These are phyloP conservation scores for Apis laboriosa DNA, from an alignment of 1,140 invertebrate genomes.

Conservation along the genomic window DNA sequence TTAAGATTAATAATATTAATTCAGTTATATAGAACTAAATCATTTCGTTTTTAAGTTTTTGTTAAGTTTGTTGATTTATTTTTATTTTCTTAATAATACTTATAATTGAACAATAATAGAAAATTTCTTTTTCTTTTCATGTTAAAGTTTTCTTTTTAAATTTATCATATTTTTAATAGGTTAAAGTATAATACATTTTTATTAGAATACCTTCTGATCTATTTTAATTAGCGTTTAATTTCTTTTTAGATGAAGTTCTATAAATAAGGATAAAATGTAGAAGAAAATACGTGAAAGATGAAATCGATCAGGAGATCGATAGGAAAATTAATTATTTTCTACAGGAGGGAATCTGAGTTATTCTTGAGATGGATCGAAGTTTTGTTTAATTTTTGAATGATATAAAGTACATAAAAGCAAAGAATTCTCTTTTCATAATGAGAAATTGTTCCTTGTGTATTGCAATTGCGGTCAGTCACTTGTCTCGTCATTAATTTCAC, in stretches of 20 bases:
- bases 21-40: too few relatives aligned
- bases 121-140: not conserved
- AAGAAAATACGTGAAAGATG: not conserved
- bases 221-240: not conserved
- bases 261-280: not conserved
- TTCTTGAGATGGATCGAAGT: not conserved
- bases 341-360: not conserved
- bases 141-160: not conserved
- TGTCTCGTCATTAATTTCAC: constrained; percentile 33
- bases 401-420: not conserved
- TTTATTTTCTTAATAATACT: not conserved
- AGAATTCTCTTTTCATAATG: not conserved
- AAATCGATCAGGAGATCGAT: not conserved
- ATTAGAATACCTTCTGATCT: not conserved
- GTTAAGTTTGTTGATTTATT: not conserved
- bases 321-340: constrained; percentile 6
- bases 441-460: constrained; percentile 5
- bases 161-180: not conserved
- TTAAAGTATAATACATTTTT: constrained; percentile 3
- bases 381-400: constrained; percentile 9
- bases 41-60: not conserved
- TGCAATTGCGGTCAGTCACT: constrained; percentile 13
- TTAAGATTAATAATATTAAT: too few relatives aligned
- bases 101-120: not conserved
- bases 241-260: not conserved